These are phyloP conservation scores for Urophycis tenuis DNA, from an alignment of 2,797 vertebrate genomes.

Conservation along the genomic window DNA sequence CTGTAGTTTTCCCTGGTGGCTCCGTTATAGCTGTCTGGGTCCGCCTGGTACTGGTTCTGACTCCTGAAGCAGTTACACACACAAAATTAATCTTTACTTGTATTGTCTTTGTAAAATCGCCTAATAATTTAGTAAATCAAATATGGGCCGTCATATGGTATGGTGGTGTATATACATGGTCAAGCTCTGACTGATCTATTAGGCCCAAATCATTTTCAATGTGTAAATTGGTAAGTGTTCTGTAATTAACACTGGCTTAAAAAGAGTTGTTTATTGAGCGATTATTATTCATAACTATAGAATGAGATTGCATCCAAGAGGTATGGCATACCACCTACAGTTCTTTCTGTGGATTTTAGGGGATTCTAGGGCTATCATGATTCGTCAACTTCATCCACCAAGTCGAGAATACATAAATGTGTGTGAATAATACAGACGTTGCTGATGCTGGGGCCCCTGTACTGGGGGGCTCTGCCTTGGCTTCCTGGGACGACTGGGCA, in stretches of 20 bases:
- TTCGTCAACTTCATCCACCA: no score
- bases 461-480: conserved; percentile 32
- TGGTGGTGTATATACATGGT: background rate
- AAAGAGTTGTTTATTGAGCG: no score
- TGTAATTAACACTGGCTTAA: no score
- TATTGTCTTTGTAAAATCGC: background rate
- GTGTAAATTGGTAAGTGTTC: no score
- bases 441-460: conserved; percentile 3
- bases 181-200: background rate
- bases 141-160: background rate
- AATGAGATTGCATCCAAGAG: no score
- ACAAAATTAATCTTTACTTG: background rate
- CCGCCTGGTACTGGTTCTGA: conserved; percentile 74
- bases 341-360: no score
- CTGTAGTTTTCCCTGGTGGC: conserved; percentile 86
- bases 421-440: background rate
- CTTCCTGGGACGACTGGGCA: conserved; percentile 21
- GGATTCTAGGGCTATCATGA: no score
- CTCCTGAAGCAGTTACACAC: conserved; percentile 52
- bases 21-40: conserved; percentile 93
- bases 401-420: background rate
- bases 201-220: background rate
- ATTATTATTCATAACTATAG: no score
- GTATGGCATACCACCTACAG: no score
- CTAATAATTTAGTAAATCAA: background rate